Evolutionary conservation across 2,113 vertebrate genomes (phyloP).

Genomic region (Phaethornis superciliosus): DNA sequence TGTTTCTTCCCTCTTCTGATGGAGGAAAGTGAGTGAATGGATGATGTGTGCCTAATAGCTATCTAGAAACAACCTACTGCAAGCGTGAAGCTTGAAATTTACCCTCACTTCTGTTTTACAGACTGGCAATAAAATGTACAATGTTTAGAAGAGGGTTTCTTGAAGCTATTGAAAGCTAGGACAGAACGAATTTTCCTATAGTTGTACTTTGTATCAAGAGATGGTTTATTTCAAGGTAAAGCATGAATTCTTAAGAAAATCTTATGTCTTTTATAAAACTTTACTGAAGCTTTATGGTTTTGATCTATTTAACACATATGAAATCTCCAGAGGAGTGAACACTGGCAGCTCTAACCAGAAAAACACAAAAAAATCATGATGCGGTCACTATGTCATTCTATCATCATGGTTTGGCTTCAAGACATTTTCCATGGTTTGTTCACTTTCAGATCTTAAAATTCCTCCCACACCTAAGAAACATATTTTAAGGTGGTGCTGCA

Average conservation of each 20-base stretch:
- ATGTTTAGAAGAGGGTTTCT: not conserved
- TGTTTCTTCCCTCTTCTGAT: not conserved
- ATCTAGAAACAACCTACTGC: not conserved
- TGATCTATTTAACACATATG: not conserved
- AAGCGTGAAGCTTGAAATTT: not conserved
- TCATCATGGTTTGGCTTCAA: constrained; percentile 22
- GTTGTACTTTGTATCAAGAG: not conserved
- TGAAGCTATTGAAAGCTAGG: not conserved
- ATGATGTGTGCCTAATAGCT: not conserved
- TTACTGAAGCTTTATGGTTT: not conserved
- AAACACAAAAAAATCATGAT: not conserved
- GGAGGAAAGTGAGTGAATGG: not conserved
- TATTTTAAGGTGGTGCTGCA: constrained; percentile 42
- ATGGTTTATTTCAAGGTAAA: not conserved
- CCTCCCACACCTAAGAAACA: constrained; percentile 46
- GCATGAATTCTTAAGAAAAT: not conserved
- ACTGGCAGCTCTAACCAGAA: not conserved
- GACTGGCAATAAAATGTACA: not conserved
- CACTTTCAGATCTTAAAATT: constrained; percentile 52
- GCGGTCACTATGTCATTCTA: constrained; percentile 44
- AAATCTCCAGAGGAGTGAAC: not conserved
- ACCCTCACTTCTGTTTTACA: not conserved
- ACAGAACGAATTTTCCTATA: not conserved
- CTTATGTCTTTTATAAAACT: not conserved
- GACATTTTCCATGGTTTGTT: not conserved